Percentiles rank a stretch among this genome's conserved stretches.
These are phyloP conservation scores for Steromphala cineraria DNA, from an alignment of 2,888 invertebrate species.

Conservation along the genomic window DNA sequence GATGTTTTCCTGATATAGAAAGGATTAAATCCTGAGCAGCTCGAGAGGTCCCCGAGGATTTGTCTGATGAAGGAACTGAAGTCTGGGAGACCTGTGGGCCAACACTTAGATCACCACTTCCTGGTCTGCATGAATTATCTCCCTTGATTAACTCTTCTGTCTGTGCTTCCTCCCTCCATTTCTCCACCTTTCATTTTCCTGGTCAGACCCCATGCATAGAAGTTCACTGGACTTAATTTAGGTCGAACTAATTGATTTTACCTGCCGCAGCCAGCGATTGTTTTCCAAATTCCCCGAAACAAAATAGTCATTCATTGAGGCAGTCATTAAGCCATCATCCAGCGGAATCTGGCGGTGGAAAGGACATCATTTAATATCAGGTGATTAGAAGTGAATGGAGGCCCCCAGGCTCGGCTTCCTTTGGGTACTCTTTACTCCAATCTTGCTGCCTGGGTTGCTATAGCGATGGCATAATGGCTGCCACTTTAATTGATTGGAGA, in stretches of 20 bases:
- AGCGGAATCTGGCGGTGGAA: neutral
- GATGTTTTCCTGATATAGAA: too few species aligned
- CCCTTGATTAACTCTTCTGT: neutral
- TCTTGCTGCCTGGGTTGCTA: conserved; percentile 21
- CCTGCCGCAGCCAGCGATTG: neutral
- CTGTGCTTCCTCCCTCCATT: neutral
- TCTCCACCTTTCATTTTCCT: neutral
- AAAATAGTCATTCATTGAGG: conserved; percentile 3
- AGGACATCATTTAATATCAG: conserved; percentile 20
- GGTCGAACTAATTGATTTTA: neutral
- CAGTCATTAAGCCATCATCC: conserved; percentile 4
- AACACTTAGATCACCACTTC: too few species aligned
- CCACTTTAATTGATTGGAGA: conserved; percentile 32
- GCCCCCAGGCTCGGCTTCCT: conserved; percentile 20
- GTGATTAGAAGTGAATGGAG: conserved; percentile 22
- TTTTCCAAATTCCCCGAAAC: neutral
- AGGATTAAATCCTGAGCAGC: too few species aligned
- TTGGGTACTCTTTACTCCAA: conserved; percentile 19
- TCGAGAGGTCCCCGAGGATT: too few species aligned
- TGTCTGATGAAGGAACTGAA: too few species aligned
- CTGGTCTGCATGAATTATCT: too few species aligned
- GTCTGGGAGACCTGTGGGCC: too few species aligned
- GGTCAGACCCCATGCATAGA: neutral
- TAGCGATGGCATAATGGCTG: conserved; percentile 26
- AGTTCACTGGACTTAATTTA: neutral